phyloP scores from a whole-genome alignment of 2,888 invertebrate species.

The Hirtodrosophila histrioides region DNA sequence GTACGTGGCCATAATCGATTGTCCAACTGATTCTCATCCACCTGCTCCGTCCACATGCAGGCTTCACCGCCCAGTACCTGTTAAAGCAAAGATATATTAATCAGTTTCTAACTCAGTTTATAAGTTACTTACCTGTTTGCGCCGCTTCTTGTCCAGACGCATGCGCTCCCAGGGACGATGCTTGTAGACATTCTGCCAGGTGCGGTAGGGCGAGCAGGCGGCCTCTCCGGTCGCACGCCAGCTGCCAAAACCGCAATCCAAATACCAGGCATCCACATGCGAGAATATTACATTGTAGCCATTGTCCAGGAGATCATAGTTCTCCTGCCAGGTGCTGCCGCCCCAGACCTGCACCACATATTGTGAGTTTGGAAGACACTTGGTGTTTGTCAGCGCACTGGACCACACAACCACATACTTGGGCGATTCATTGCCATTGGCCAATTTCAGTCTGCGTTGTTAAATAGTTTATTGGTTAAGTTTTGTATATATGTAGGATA shows the following conservation, averaged over 20 bases:
- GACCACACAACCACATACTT: conserved; percentile 89
- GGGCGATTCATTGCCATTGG: conserved; percentile 82
- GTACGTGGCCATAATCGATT: conserved; percentile 93
- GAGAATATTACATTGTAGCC: conserved; percentile 92
- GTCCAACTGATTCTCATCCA: conserved; percentile 90
- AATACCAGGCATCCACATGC: conserved; percentile 94
- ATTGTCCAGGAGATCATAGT: conserved; percentile 90
- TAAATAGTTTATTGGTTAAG: neutral
- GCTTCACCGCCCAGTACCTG: conserved; percentile 89
- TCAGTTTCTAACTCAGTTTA: neutral
- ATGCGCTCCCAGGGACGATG: conserved; percentile 90
- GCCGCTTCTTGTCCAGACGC: conserved; percentile 81
- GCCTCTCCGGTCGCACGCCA: conserved; percentile 92
- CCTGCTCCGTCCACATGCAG: conserved; percentile 94
- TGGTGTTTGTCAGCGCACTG: conserved; percentile 90
- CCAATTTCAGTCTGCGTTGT: conserved; percentile 82
- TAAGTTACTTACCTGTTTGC: conserved; percentile 79
- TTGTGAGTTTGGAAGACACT: conserved; percentile 87
- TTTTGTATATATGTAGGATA: too few species aligned
- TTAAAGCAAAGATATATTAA: neutral
- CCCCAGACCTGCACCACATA: conserved; percentile 92
- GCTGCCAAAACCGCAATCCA: conserved; percentile 94
- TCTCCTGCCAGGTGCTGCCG: conserved; percentile 92
- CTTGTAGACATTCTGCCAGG: conserved; percentile 94
- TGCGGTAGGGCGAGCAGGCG: conserved; percentile 93